Base-by-base conservation (phyloP, 2,113 vertebrate species). In the Zosterops japonicus region DNA sequence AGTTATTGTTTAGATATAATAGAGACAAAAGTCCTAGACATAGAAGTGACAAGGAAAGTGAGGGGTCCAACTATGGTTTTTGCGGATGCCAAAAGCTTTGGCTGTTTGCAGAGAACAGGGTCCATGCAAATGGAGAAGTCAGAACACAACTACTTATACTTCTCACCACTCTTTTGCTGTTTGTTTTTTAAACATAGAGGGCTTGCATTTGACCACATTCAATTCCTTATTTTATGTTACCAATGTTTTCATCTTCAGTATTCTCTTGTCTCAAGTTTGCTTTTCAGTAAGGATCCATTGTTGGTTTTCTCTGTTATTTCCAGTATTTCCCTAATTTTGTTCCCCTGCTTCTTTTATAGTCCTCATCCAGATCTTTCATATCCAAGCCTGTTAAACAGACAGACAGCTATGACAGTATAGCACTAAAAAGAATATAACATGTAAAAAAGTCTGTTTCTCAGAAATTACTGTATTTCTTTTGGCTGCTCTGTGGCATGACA, bases 381-480 rank as follows among this genome's bases (percentile, higher is more conserved):
- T 39, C 75, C 33, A 75, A 83, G 24, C 18, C 24, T n/a, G 11
- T 70, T 75, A 81, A 63, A 44, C 14, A 47, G 28, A n/a, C n/a
- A 75, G 64, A 69, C 46, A 83, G 20, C 57, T 82, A 59, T 25
- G 42, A 77, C 21, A 79, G 36, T 57, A 79, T 25, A 67, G 15
- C 33, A 20, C n/a, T 77, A 75, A 70, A 25, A 92, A 91, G 83
- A 79, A 83, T 75, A 75, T 63, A 46, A 57, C n/a, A 82, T 53
- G 70, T 71, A 91, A 92, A 69, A 93, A 90, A 76, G 35, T 68
- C 31, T 81, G 33, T 71, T 96, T 95, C 72, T 78, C 89, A 94
- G 92, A 90, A 84, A 46, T 67, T 75, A 78, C 74, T 81, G 6
- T 77, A 86, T 65, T 96, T 85, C 76, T 55, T 93, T 88, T 93